Percentiles rank a stretch among this genome's conserved stretches.
Conservation (phyloP, 2,888 invertebrate species). For the Eremobia ochroleuca region DNA sequence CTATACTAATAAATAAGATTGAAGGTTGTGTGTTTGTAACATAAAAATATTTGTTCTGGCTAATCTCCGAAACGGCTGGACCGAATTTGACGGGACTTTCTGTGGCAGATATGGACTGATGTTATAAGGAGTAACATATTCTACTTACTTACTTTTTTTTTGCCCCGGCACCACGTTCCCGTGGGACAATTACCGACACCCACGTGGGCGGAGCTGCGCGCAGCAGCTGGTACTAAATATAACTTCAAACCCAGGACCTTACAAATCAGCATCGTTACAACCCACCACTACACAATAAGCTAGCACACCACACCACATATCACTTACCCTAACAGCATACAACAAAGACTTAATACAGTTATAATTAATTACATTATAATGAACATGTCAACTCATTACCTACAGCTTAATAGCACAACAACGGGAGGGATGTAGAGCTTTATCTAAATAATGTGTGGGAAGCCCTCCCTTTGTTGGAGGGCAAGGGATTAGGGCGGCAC, state of each 20-base stretch:
- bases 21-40: too few relatives aligned
- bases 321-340: slow-evolving; percentile 34
- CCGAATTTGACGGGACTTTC: too few relatives aligned
- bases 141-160: too few relatives aligned
- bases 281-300: slow-evolving; percentile 18
- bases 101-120: too few relatives aligned
- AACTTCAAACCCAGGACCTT: background rate
- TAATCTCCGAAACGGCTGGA: too few relatives aligned
- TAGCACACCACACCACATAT: slow-evolving; percentile 26
- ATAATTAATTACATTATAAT: slow-evolving; percentile 65
- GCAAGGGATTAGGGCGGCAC: slow-evolving; percentile 45
- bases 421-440: slow-evolving; percentile 48
- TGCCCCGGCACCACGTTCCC: background rate
- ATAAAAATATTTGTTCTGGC: too few relatives aligned
- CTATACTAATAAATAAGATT: too few relatives aligned
- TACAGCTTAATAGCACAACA: slow-evolving; percentile 57
- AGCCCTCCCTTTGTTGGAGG: slow-evolving; percentile 59
- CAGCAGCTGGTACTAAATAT: background rate
- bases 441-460: slow-evolving; percentile 60
- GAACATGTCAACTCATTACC: slow-evolving; percentile 64
- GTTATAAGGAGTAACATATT: too few relatives aligned
- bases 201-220: background rate
- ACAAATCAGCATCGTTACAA: background rate
- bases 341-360: slow-evolving; percentile 56
- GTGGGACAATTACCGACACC: background rate